Base-by-base conservation (phyloP, 2,888 invertebrate species). In the Notodonta ziczac region DNA sequence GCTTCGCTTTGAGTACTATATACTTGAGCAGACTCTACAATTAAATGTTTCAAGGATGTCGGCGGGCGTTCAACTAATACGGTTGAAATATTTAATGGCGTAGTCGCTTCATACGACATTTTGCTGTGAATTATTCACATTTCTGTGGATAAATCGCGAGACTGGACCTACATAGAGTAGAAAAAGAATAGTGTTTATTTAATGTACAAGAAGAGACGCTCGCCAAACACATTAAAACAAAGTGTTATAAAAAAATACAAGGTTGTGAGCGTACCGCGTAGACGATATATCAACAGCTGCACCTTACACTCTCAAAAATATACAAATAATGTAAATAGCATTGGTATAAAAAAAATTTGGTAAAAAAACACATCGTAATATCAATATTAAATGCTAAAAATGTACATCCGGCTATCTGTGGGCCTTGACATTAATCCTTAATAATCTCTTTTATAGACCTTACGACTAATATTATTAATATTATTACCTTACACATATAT, bases 321-420 rank as follows among this genome's bases (percentile, higher is more conserved):
- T 80, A 84, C 80, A 86, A 39, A 87, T 77, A 84, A 82, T 77
- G 82, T 88, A 88, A 75, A 89, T 86, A 89, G 87, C 92, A 93
- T 92, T 93, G 93, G 92, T 92, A 92, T 92, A 84, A 86, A 87
- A 88, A 84, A 81, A 91, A 91, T 91, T 93, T 92, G 91, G 92
- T 91, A 90, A 91, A 85, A 24, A 85, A 85, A 86, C 84, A 79
- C 66, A 67, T 73, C 65, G 65, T 73, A 24, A 71, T 66, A 71
- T 65, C 66, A 74, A 75, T 50, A 66, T 83, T 88, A 89, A 86
- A 88, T 85, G 83, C 89, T 91, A 87, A 65, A 70, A 67, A 77
- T 83, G 86, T 90, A 90, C 80, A 86, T 67, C 32, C 85, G 90
- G 87, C 91, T 91, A 91, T 69, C 81, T 84, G 86, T 85, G 86